Evolutionary conservation across 30 jellyfish, hydroid and myxozoan genomes (phyloP).

Genomic region (Chrysaora quinquecirrha): DNA sequence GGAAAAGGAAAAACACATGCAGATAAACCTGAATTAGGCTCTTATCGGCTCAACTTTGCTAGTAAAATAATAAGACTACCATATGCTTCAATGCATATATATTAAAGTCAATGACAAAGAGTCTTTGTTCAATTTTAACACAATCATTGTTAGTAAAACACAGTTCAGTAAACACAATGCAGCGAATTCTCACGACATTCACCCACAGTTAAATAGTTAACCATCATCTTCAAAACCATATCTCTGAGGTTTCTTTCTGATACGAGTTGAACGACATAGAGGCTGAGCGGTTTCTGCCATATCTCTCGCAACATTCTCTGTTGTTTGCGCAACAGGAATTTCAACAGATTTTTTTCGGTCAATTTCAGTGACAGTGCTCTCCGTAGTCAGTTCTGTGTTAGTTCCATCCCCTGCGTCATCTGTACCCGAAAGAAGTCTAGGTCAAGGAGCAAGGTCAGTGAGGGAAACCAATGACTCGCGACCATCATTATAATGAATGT

Average conservation of each 20-base stretch:
- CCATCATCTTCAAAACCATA: neutral
- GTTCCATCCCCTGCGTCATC: neutral
- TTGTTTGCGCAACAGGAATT: neutral
- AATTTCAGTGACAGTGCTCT: neutral
- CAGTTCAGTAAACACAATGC: neutral
- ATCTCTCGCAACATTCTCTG: neutral
- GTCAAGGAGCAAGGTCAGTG: conserved; percentile 25
- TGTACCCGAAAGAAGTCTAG: neutral
- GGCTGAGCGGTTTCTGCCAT: neutral
- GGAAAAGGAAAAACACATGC: neutral
- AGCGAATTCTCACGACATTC: neutral
- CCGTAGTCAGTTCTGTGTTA: neutral
- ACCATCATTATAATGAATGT: conserved; percentile 69
- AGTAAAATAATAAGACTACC: neutral
- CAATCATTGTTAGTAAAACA: neutral
- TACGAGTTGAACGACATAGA: neutral
- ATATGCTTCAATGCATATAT: neutral
- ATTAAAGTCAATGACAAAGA: neutral
- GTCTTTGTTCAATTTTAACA: neutral
- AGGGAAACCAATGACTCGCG: conserved; percentile 70
- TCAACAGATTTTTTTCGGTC: neutral
- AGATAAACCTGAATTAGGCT: neutral
- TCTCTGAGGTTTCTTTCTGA: neutral
- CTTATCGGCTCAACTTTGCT: neutral
- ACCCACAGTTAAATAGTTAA: neutral